Base-by-base conservation (phyloP, 2,113 vertebrate species). In the Lagopus leucura region DNA sequence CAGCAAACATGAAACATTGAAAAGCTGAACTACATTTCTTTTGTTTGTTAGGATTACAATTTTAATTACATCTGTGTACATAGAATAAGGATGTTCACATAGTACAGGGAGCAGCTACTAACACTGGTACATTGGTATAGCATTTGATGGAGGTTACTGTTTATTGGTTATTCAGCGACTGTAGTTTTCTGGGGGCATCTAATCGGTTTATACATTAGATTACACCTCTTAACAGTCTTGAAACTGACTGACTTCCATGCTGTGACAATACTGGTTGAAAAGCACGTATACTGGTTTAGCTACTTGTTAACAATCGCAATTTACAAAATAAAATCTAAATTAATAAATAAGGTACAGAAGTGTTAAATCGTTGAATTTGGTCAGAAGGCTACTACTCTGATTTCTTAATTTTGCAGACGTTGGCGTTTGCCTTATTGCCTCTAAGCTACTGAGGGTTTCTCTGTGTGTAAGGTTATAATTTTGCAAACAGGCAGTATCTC, bases 41-140 rank as follows among this genome's bases (percentile, higher is more conserved):
- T 97, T 98, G 97, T 98, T 98, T 98, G 98, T 99, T 99, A 99
- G 98, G 99, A 98, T 99, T 99, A 99, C 98, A 99, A 98, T 99
- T 99, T 98, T 98, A 98, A 99, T 99, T 99, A 99, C 99, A 99
- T 99, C 98, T 99, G 98, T 98, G 98, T 98, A 99, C 98, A 99
- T 98, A 98, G 98, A 98, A 98, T 98, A 99, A 98, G 98, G 98
- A 99, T 98, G 98, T 98, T 99, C 98, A 98, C 98, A 98, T 98
- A 98, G 98, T 98, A 99, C 98, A 98, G 98, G 98, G 98, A 98
- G 98, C 98, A 98, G 98, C 98, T 99, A 99, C 99, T 98, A 98
- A 98, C 98, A 99, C 98, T 98, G 98, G 98, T 98, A 98, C 98
- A 98, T 98, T 98, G 98, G 98, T 98, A 98, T 97, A 98, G 98